Evolutionary conservation across 2,797 vertebrate species (phyloP), one percentile per base, ranked within the genome.

Genomic region (Sardinella longiceps): DNA sequence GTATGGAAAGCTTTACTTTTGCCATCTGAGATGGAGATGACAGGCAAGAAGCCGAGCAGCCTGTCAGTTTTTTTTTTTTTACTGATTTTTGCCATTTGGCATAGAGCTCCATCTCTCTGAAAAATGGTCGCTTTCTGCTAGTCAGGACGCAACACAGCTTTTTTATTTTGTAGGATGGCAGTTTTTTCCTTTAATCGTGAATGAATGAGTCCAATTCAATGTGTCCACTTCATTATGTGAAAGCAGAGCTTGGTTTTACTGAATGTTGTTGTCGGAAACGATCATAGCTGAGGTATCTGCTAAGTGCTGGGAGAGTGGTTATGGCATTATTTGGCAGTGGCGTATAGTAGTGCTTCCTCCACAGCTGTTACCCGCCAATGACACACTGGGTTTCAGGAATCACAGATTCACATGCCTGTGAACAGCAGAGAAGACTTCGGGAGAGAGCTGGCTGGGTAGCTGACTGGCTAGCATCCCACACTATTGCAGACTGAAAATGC

Each of bases 401-500:
- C 70, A 77, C 70, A 43, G 14, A 77, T 43, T 77, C 70, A 77
- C 70, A 77, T 9, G 37, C 5, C 33, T 39, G 70, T 77, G n/a
- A 43, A 77, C 37, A 70, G 70, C 15, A 77, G 37, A 23, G 20
- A 20, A 37, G 70, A 23, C 70, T 70, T n/a, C 11, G 46, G 7
- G 46, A 48, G 46, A 48, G 5, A 48, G 70, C 70, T 77, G 18
- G 28, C 37, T 77, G 5, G 37, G 18, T 77, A 3, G 20, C 37
- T 43, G 3, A 33, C 66, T 70, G 66, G 66, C 66, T 28, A 20
- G 12, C 14, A 37, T 74, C 66, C 66, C 66, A 74, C 3, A 80
- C 83, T 58, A 84, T 63, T 80, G 51, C 46, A 43, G 20, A n/a
- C 83, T n/a, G n/a, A n/a, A n/a, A n/a, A n/a, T n/a, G n/a, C n/a